Evolutionary conservation across 2,113 vertebrate genomes (phyloP).

Genomic region (Ceuthmochares aereus): DNA sequence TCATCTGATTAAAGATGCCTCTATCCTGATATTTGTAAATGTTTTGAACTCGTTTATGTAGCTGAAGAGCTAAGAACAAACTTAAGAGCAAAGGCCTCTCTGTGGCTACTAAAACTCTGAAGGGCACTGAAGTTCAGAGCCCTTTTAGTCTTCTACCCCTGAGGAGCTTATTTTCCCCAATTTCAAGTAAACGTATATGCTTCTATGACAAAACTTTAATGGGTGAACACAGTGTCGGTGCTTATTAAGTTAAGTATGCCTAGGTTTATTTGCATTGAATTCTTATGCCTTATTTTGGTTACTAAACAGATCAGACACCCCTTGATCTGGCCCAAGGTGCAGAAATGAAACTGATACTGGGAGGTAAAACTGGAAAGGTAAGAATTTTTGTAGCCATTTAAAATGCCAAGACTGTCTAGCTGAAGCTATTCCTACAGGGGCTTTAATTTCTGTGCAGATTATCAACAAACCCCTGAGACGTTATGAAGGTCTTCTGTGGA

Average conservation of each 20-base stretch:
- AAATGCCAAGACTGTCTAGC: background rate
- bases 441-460: constrained; percentile 70
- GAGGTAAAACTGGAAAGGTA: constrained; percentile 83
- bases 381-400: background rate
- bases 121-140: background rate
- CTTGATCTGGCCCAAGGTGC: constrained; percentile 84
- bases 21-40: background rate
- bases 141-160: background rate
- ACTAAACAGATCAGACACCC: constrained; percentile 83
- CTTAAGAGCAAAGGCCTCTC: background rate
- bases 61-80: background rate
- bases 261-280: background rate
- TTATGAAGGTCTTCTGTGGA: constrained; percentile 90
- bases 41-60: background rate
- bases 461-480: constrained; percentile 75
- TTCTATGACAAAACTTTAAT: background rate
- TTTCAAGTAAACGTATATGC: background rate
- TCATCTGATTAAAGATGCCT: background rate
- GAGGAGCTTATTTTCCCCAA: background rate
- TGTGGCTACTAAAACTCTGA: background rate
- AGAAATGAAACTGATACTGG: constrained; percentile 85
- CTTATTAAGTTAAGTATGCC: background rate
- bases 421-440: background rate
- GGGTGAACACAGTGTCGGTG: background rate
- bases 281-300: background rate